These are phyloP conservation scores for Corapipo altera DNA, from an alignment of 2,113 vertebrate genomes.

Conservation along the genomic window DNA sequence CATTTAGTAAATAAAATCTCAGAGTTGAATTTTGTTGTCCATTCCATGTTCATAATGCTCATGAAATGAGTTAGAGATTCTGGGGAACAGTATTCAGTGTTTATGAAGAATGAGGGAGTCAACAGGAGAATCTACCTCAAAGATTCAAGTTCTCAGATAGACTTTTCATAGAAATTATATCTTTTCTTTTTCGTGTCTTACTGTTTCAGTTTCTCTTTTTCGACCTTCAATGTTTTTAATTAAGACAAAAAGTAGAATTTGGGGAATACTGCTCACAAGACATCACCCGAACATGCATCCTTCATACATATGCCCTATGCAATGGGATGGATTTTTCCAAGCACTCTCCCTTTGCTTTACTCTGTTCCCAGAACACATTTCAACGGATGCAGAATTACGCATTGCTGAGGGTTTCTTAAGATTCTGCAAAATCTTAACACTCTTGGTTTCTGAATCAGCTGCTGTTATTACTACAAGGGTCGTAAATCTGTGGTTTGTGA, in stretches of 20 bases:
- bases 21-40: slow-evolving; percentile 34
- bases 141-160: neutral
- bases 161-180: neutral
- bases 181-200: neutral
- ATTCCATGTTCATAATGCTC: neutral
- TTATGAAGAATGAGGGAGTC: neutral
- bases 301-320: accelerated
- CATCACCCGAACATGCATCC: accelerated
- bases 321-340: neutral
- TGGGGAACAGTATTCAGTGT: neutral
- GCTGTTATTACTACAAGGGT: neutral
- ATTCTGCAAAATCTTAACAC: neutral
- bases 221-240: neutral
- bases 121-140: neutral
- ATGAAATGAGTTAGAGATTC: neutral
- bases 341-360: neutral
- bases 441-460: neutral
- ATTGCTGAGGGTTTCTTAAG: neutral
- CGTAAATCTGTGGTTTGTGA: neutral
- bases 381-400: neutral
- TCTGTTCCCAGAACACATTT: neutral
- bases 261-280: neutral
- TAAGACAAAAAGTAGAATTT: neutral
- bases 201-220: neutral
- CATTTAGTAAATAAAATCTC: slow-evolving; percentile 43